A percentile compares a stretch with the other conserved stretches of the same genome.
Evolutionary conservation across 2,888 invertebrate species (phyloP).

Genomic region (Aleiodes alternator): DNA sequence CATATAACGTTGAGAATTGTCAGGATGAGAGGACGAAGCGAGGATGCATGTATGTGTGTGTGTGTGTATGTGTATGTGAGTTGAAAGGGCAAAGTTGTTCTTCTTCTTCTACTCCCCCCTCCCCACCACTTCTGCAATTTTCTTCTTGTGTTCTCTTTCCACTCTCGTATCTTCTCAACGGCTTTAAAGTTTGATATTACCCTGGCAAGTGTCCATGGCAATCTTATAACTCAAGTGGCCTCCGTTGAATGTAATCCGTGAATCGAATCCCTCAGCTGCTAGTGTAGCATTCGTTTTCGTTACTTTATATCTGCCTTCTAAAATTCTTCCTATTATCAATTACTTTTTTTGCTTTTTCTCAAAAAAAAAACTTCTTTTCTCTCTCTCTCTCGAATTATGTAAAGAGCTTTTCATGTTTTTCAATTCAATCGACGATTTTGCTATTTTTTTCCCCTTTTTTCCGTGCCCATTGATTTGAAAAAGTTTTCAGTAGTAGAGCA

Average conservation of each 20-base stretch:
- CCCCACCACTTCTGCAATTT: slow-evolving; percentile 15
- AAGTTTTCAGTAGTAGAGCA: slow-evolving; percentile 36
- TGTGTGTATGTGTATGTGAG: neutral
- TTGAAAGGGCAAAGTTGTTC: slow-evolving; percentile 37
- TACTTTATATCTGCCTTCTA: slow-evolving; percentile 23
- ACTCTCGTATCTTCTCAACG: slow-evolving; percentile 47
- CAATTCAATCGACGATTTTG: slow-evolving; percentile 1
- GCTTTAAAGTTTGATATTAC: slow-evolving; percentile 70
- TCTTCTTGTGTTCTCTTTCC: slow-evolving; percentile 35
- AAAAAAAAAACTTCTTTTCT: neutral
- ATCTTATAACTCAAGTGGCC: slow-evolving; percentile 69
- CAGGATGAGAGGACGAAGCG: slow-evolving; percentile 28
- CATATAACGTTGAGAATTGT: slow-evolving; percentile 48
- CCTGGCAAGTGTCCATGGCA: slow-evolving; percentile 71
- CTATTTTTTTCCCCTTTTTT: slow-evolving; percentile 6
- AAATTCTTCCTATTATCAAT: slow-evolving; percentile 11
- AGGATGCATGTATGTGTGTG: slow-evolving; percentile 29
- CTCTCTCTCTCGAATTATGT: slow-evolving; percentile 39
- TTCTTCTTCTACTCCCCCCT: slow-evolving; percentile 22
- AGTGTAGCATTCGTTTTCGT: slow-evolving; percentile 22
- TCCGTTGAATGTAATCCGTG: slow-evolving; percentile 57
- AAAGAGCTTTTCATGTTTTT: slow-evolving; percentile 17
- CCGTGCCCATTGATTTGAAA: slow-evolving; percentile 35
- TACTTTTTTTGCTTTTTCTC: slow-evolving; percentile 26
- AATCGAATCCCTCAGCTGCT: slow-evolving; percentile 47